phyloP scores from a whole-genome alignment of 2,888 invertebrate genomes.

The Vannuccia rotundouncinata region DNA sequence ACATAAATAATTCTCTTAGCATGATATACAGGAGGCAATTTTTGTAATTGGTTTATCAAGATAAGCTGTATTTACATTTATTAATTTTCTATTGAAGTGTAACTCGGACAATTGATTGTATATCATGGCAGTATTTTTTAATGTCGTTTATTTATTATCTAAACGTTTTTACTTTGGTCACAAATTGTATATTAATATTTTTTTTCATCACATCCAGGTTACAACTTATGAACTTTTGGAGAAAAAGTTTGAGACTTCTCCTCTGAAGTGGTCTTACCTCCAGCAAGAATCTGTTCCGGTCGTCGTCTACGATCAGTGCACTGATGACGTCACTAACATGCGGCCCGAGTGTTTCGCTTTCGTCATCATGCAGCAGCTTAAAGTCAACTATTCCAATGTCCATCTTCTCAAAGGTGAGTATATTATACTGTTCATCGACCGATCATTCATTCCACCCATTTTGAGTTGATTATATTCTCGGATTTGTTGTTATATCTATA shows the following conservation, averaged over 20 bases:
- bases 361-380: conserved; percentile 15
- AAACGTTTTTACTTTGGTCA: not conserved
- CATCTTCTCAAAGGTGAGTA: not conserved
- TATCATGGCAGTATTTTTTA: not conserved
- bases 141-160: no score
- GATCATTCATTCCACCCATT: no score
- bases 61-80: no score
- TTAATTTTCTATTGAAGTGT: no score
- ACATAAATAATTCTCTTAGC: no score
- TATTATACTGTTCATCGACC: no score
- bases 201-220: not conserved
- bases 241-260: not conserved
- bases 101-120: not conserved
- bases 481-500: no score
- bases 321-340: not conserved
- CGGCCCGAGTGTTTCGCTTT: conserved; percentile 5
- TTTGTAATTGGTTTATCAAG: no score
- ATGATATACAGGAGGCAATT: no score
- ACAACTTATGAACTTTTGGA: not conserved
- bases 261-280: not conserved
- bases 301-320: conserved; percentile 3
- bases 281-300: not conserved
- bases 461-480: no score
- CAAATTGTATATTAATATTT: not conserved
- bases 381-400: not conserved